These are phyloP conservation scores for Ips typographus DNA, from an alignment of 1,140 invertebrate genomes.

Conservation along the genomic window DNA sequence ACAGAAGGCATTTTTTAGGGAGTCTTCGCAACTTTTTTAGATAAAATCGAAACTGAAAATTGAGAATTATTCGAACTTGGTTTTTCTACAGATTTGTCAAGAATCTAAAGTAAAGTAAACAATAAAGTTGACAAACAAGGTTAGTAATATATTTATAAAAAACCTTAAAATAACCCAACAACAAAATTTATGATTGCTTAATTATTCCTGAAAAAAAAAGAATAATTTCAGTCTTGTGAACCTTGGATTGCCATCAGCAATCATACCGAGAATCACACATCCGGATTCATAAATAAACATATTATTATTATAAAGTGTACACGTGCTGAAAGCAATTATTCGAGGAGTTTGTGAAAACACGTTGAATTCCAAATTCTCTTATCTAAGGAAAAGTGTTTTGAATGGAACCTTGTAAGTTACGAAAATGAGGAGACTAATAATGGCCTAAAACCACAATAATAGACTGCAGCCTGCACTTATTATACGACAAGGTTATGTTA, in stretches of 20 bases:
- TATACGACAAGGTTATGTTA: conserved; percentile 23
- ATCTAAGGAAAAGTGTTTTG: no score
- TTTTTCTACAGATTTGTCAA: no score
- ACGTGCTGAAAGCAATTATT: neutral
- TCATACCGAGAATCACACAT: neutral
- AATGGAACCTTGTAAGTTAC: no score
- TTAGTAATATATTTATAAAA: neutral
- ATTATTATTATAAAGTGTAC: neutral
- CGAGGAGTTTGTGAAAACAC: neutral
- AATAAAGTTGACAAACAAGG: no score
- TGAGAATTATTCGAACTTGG: no score
- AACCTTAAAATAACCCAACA: conserved; percentile 1
- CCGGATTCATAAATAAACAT: neutral
- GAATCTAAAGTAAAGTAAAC: no score
- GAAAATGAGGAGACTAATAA: neutral
- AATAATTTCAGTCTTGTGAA: neutral
- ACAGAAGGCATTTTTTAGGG: no score
- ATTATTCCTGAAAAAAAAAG: neutral
- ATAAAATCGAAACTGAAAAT: no score
- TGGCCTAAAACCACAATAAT: conserved; percentile 1
- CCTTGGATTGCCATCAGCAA: neutral
- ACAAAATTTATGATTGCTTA: neutral
- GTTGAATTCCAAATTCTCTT: no score
- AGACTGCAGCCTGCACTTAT: neutral
- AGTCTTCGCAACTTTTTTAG: no score